Base-by-base conservation (phyloP, 2,797 vertebrate species). In the Mycteria americana region DNA sequence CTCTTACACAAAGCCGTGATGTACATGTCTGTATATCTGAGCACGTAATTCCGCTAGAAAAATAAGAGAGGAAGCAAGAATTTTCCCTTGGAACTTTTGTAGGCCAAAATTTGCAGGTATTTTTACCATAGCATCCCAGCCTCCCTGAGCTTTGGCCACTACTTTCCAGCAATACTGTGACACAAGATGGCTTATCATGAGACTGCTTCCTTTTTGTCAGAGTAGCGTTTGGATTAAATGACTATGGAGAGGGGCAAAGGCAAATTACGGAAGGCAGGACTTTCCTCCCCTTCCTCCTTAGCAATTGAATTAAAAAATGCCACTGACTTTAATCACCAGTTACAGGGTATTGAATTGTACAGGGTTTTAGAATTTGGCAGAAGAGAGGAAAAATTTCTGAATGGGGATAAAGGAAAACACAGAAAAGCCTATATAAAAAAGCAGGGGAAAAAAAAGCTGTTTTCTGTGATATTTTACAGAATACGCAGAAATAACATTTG, bases 401-500 rank as follows among this genome's bases (percentile, higher is more conserved):
- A 95, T 91, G 97, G 33, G 67, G 35, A 95, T 89, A 86, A 95
- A 96, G 74, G 70, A 88, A 92, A 96, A 94, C 87, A 87, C 65
- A 97, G 68, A 89, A 95, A 97, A 93, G 43, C 37, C 56, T 91
- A 63, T 46, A 63, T 80, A 83, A 93, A 90, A 91, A 84, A 63
- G 37, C 67, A 79, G 24, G 11, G 28, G 1, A 7, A 23, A 41
- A 17, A 76, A 85, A 87, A 59, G 9, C 50, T 89, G 37, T 51
- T 95, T 95, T 96, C 77, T 94, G 95, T 89, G 43, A 48, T 67
- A 88, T 83, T 93, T 95, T 60, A 91, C 59, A 88, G 79, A 94
- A 82, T 73, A 95, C 68, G 48, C 77, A 96, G 91, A 97, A 98
- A 95, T 95, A 97, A 96, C 94, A 97, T 95, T 97, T 94, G 88